Evolutionary conservation across 2,113 vertebrate species (phyloP).

Genomic region (Cygnus buccinator): DNA sequence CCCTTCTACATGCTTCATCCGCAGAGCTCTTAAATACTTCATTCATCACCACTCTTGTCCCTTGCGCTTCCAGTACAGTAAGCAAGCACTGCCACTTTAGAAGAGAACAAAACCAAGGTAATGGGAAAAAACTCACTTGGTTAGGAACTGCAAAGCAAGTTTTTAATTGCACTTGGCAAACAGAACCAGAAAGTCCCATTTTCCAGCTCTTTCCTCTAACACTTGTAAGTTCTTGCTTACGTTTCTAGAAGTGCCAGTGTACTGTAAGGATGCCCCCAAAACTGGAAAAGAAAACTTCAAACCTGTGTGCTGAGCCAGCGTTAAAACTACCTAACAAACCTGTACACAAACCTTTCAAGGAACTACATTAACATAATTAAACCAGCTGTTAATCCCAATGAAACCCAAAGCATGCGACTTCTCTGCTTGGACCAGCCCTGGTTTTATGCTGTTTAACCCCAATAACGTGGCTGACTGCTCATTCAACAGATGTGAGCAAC

Average conservation of each 20-base stretch:
- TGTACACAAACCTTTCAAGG: neutral
- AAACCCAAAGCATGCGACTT: neutral
- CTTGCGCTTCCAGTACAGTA: conserved; percentile 47
- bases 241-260: conserved; percentile 51
- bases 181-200: conserved; percentile 26
- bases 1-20: neutral
- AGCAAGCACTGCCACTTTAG: conserved; percentile 62
- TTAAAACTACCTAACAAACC: neutral
- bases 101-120: conserved; percentile 48
- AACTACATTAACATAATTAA: neutral
- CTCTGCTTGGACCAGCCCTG: neutral
- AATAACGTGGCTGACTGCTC: neutral
- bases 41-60: conserved; percentile 29
- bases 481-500: neutral
- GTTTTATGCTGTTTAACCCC: neutral
- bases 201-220: conserved; percentile 34
- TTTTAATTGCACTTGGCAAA: conserved; percentile 16
- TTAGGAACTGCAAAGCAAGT: conserved; percentile 48
- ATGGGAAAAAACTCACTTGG: conserved; percentile 25
- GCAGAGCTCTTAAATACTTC: neutral
- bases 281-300: conserved; percentile 14
- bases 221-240: conserved; percentile 9
- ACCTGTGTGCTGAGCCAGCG: neutral
- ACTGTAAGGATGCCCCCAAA: conserved; percentile 45
- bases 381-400: neutral